Percentiles rank a stretch among this genome's conserved stretches.
Conservation (phyloP, 2,113 vertebrate genomes). For the Heteronetta atricapilla region DNA sequence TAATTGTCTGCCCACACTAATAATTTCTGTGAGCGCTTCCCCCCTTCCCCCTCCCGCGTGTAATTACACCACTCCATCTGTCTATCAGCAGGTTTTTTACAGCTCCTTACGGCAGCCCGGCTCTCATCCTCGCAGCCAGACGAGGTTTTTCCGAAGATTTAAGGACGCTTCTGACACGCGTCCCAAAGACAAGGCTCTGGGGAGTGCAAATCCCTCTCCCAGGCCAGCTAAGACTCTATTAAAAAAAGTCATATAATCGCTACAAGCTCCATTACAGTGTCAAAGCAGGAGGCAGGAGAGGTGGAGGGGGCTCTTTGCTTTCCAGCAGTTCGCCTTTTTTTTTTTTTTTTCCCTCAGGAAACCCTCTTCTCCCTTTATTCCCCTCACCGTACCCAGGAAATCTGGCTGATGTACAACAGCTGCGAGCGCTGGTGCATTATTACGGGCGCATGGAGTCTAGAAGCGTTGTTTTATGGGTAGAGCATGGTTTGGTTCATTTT, state of each 20-base stretch:
- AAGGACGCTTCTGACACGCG: slow-evolving; percentile 72
- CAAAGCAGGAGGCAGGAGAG: slow-evolving; percentile 1
- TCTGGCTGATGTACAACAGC: not conserved
- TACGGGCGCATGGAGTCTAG: not conserved
- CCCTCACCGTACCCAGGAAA: not conserved
- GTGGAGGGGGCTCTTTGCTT: not conserved
- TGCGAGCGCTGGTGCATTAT: fast-evolving
- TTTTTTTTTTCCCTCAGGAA: not conserved
- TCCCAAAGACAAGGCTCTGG: slow-evolving; percentile 67
- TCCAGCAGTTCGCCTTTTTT: not conserved
- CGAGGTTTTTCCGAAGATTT: slow-evolving; percentile 68
- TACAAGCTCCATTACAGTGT: not conserved
- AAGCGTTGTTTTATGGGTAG: not conserved
- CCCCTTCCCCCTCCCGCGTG: slow-evolving; percentile 72
- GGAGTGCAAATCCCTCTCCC: slow-evolving; percentile 67
- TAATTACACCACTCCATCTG: slow-evolving; percentile 89
- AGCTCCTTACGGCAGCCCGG: slow-evolving; percentile 65
- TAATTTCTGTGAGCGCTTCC: slow-evolving; percentile 75
- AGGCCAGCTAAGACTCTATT: slow-evolving; percentile 20
- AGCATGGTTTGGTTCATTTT: not conserved
- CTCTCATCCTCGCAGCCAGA: slow-evolving; percentile 42
- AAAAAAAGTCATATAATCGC: slow-evolving; percentile 5
- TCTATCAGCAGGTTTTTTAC: slow-evolving; percentile 84
- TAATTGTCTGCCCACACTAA: slow-evolving; percentile 86
- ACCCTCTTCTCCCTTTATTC: not conserved